phyloP scores from a whole-genome alignment of 2,797 vertebrate genomes.

The Sparidentex hasta region DNA sequence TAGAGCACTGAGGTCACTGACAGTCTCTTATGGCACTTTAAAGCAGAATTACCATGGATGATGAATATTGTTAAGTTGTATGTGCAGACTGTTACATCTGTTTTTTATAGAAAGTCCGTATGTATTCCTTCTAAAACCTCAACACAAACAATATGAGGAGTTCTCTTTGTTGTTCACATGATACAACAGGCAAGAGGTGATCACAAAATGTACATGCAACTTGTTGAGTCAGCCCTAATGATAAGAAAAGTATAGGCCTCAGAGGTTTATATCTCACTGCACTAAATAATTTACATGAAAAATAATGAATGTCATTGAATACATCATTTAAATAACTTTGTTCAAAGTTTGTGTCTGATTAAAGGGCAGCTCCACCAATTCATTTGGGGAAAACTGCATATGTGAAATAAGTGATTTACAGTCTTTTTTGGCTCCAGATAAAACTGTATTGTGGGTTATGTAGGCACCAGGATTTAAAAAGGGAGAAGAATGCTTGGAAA shows the following conservation, averaged over 20 bases:
- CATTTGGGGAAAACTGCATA: too few relatives aligned
- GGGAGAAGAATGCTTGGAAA: too few relatives aligned
- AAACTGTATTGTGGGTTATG: too few relatives aligned
- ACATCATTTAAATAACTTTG: neutral
- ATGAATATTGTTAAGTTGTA: constrained; percentile 4
- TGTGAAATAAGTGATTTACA: too few relatives aligned
- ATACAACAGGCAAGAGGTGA: neutral
- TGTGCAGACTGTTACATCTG: neutral
- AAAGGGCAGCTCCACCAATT: too few relatives aligned
- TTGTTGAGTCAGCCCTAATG: neutral
- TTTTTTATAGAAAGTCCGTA: neutral
- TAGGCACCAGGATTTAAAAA: too few relatives aligned
- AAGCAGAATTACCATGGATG: constrained; percentile 24
- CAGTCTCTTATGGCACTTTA: constrained; percentile 33
- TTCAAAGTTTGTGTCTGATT: neutral
- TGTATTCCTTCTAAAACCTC: constrained; percentile 1
- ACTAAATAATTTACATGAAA: neutral
- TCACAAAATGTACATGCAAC: neutral
- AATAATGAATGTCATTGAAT: neutral
- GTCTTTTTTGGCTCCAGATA: too few relatives aligned
- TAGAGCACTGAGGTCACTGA: constrained; percentile 46
- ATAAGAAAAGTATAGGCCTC: neutral
- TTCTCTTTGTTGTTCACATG: neutral
- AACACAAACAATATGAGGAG: neutral
- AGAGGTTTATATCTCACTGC: neutral